Evolutionary conservation across 2,888 invertebrate species (phyloP).

Genomic region (Acanthoscelides obtectus): DNA sequence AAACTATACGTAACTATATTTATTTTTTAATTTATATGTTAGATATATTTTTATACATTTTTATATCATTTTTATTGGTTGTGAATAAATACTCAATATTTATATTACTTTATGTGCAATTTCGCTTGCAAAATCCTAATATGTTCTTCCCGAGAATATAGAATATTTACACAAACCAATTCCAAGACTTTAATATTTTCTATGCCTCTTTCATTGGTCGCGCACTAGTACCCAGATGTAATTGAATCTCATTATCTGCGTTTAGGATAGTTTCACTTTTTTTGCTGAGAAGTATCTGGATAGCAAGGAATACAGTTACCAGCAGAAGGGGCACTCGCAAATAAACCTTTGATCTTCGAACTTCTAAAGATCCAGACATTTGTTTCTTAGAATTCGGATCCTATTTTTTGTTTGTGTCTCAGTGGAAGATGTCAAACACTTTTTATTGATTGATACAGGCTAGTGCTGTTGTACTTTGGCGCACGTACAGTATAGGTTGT

Average conservation of each 20-base stretch:
- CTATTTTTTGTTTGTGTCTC: not conserved
- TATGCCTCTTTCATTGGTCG: not conserved
- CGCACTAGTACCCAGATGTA: not conserved
- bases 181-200: not conserved
- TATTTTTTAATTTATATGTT: not conserved
- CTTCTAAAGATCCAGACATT: too few species aligned
- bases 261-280: not conserved
- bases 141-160: not conserved
- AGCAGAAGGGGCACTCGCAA: too few species aligned
- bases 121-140: not conserved
- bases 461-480: too few species aligned
- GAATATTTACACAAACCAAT: not conserved
- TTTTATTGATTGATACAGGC: too few species aligned
- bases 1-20: not conserved
- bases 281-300: not conserved
- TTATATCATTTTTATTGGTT: not conserved
- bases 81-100: slow-evolving; percentile 2
- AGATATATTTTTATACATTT: not conserved
- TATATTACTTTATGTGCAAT: not conserved
- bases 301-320: too few species aligned
- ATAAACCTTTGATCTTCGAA: too few species aligned
- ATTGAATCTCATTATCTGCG: not conserved
- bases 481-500: too few species aligned
- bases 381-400: too few species aligned
- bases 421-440: too few species aligned